Percentiles rank a stretch among this genome's conserved stretches.
These are phyloP conservation scores for Arctocebus calabarensis DNA, from an alignment of 2,797 vertebrate genomes.

Conservation along the genomic window DNA sequence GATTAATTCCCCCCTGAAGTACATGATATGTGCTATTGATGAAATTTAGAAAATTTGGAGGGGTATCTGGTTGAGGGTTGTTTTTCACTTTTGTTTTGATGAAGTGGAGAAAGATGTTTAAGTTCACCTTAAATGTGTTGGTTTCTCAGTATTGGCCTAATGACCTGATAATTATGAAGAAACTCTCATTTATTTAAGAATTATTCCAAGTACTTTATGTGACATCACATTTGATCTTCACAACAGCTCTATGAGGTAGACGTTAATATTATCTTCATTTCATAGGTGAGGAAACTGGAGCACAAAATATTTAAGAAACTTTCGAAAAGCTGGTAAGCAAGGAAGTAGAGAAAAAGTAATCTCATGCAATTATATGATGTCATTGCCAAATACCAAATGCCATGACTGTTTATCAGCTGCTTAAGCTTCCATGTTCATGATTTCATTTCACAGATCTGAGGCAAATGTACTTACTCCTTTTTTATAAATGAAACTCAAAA, in stretches of 20 bases:
- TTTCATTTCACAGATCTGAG: slow-evolving; percentile 35
- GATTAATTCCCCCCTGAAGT: background rate
- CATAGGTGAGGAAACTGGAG: background rate
- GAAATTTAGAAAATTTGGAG: background rate
- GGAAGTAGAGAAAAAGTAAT: background rate
- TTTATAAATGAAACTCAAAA: slow-evolving; percentile 15
- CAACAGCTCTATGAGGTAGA: background rate
- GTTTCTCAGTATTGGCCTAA: background rate
- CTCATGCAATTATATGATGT: background rate
- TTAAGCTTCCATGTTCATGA: background rate
- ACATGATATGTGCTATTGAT: background rate
- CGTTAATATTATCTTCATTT: slow-evolving; percentile 7
- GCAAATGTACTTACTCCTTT: background rate
- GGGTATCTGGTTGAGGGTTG: background rate
- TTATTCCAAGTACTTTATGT: background rate
- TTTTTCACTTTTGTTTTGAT: background rate
- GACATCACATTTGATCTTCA: background rate
- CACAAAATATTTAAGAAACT: background rate
- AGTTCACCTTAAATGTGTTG: background rate
- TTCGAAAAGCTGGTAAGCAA: background rate
- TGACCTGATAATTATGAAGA: slow-evolving; percentile 25
- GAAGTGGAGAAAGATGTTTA: slow-evolving; percentile 2
- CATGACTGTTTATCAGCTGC: background rate
- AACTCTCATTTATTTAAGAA: background rate
- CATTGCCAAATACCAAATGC: background rate